phyloP scores from a whole-genome alignment of 2,888 invertebrate species.

The Tenthredo mesomela region DNA sequence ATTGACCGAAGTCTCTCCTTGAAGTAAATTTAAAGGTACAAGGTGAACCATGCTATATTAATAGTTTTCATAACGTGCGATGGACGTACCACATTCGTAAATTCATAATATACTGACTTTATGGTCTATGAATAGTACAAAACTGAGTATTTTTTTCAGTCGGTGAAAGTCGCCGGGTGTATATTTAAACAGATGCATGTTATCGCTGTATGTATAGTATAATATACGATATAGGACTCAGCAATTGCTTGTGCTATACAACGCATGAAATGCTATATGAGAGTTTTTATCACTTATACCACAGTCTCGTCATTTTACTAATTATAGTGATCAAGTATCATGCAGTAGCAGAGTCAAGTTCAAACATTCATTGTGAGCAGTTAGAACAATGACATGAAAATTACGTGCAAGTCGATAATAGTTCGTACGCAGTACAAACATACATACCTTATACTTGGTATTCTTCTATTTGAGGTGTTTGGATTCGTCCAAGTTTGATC shows the following conservation, averaged over 20 bases:
- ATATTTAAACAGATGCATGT: not conserved
- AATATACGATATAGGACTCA: not conserved
- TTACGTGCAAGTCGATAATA: not conserved
- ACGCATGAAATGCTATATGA: not conserved
- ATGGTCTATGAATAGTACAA: not conserved
- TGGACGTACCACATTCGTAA: not conserved
- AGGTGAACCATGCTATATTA: constrained; percentile 36
- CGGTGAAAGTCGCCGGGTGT: not conserved
- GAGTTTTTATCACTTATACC: not conserved
- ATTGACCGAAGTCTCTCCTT: constrained; percentile 22
- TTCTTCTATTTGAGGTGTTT: not conserved
- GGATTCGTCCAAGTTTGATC: not conserved
- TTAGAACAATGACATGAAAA: not conserved
- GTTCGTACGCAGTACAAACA: not conserved
- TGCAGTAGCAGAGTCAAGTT: not conserved
- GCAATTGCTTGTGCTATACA: not conserved
- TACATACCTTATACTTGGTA: not conserved
- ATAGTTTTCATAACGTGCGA: constrained; percentile 22
- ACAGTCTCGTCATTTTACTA: not conserved
- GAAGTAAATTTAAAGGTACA: constrained; percentile 40
- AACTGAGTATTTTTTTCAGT: not conserved
- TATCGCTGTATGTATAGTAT: not conserved
- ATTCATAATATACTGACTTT: not conserved
- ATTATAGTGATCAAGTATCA: not conserved
- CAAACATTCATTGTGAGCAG: not conserved